These are phyloP conservation scores for Coreoperca whiteheadi DNA, from an alignment of 2,113 vertebrate genomes.

Conservation along the genomic window DNA sequence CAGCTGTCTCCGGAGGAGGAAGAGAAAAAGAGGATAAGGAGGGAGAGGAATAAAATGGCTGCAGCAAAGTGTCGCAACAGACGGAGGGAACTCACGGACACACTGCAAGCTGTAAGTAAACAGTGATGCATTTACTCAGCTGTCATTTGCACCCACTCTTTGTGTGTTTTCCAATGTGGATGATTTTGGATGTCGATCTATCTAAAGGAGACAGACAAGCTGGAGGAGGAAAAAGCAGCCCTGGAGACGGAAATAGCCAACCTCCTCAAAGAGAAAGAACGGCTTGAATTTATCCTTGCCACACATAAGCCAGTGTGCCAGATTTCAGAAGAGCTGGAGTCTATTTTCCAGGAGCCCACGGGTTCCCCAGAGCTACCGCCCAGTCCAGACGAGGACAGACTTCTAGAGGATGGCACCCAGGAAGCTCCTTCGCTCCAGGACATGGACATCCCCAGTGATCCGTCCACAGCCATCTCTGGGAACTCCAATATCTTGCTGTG, in stretches of 20 bases:
- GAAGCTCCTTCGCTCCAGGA: conserved; percentile 81
- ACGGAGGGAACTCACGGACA: conserved; percentile 95
- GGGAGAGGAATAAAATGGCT: conserved; percentile 99
- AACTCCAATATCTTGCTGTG: conserved; percentile 86
- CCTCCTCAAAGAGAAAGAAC: conserved; percentile 96
- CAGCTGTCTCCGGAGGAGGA: conserved; percentile 97
- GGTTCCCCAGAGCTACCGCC: conserved; percentile 85
- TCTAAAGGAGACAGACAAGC: conserved; percentile 93
- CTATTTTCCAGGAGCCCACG: conserved; percentile 88
- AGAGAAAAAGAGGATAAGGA: conserved; percentile 93
- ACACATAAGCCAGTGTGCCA: conserved; percentile 94
- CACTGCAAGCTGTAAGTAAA: conserved; percentile 94
- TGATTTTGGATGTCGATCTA: conserved; percentile 60
- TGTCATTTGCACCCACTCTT: conserved; percentile 52
- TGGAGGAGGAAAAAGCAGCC: conserved; percentile 93
- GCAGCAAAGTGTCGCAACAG: conserved; percentile 98
- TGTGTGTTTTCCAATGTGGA: conserved; percentile 48
- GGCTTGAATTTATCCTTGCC: conserved; percentile 93
- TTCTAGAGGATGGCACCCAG: conserved; percentile 77
- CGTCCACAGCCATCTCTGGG: conserved; percentile 85
- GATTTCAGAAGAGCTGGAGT: conserved; percentile 90
- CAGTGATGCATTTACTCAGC: conserved; percentile 67
- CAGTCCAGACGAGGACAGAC: conserved; percentile 77
- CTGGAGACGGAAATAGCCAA: conserved; percentile 93
- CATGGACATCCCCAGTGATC: conserved; percentile 81